Base-by-base conservation (phyloP, 2,888 invertebrate genomes). In the Netelia melanura region DNA sequence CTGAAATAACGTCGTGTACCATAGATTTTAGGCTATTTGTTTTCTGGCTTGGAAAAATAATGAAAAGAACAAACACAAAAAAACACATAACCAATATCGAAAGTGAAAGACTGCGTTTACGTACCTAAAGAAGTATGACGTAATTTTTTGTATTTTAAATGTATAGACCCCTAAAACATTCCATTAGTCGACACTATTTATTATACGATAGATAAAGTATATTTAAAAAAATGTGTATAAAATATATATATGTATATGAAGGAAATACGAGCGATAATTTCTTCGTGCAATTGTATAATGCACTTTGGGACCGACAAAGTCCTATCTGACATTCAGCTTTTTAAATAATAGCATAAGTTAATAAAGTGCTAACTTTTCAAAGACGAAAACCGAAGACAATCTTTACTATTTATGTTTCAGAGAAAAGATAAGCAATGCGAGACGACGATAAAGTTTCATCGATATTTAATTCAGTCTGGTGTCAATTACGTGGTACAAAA, bases 131-230 rank as follows among this genome's bases (percentile, higher is more conserved):
- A 65, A 44, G 21, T 23, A 81, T 87, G 58, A 81, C 78, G 72
- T 87, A 75, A 61, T 87, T 77, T 79, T 89, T 88, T 90, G 84
- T 88, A 89, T 90, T 89, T 90, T 64, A 38, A 77, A 81, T 74
- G 81, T 84, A 74, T 81, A 84, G 64, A 68, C 88, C 86, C 81
- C 87, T 87, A 81, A 88, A 87, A 87, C 91, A 90, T 91, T 90
- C 91, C 91, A 89, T 77, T 89, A 87, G 79, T 88, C 86, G 77
- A 68, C 25, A 43, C 72, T 84, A 84, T 84, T 84, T 84, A 84
- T 81, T 78, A 68, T 78, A 78, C 71, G 52, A 80, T 80, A 71
- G 64, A 80, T 71, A 61, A 82, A 70, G 71, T 77, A 75, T 87
- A 86, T 81, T 61, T 65, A 68, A 79, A 30, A 44, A 81, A 82